Percentiles rank a stretch among this genome's conserved stretches.
Conservation (phyloP, 1,140 invertebrate genomes). For the Drosophila lowei region DNA sequence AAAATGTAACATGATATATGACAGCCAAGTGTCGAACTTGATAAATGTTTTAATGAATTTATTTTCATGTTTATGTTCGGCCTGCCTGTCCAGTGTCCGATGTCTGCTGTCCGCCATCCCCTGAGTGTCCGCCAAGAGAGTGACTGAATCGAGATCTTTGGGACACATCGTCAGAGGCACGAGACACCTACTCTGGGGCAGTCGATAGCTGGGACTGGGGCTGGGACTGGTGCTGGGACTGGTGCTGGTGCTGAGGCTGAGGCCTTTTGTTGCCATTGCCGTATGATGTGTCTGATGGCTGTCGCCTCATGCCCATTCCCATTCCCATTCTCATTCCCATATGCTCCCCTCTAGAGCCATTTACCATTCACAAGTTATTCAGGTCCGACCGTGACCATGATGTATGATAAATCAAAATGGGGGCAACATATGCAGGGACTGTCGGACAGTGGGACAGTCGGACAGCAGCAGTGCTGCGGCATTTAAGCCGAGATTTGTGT, state of each 20-base stretch:
- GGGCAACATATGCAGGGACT: slow-evolving; percentile 37
- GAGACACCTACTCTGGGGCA: slow-evolving; percentile 24
- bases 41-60: slow-evolving; percentile 81
- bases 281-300: slow-evolving; percentile 14
- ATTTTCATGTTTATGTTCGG: slow-evolving; percentile 76
- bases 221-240: slow-evolving; percentile 3
- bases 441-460: slow-evolving; percentile 46
- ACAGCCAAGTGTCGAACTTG: slow-evolving; percentile 78
- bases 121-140: too few relatives aligned
- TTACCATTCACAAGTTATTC: slow-evolving; percentile 43
- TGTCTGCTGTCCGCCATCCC: neutral
- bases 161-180: slow-evolving; percentile 12
- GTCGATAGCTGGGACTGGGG: neutral
- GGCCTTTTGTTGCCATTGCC: slow-evolving; percentile 26
- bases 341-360: slow-evolving; percentile 3
- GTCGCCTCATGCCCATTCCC: neutral
- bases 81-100: slow-evolving; percentile 7
- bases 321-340: neutral
- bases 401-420: slow-evolving; percentile 72
- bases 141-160: slow-evolving; percentile 43
- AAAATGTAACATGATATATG: slow-evolving; percentile 80
- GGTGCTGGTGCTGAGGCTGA: neutral
- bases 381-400: slow-evolving; percentile 70
- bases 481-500: slow-evolving; percentile 68
- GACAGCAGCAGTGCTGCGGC: slow-evolving; percentile 57